Conservation (phyloP, 2,888 invertebrate species). For the Sphaerolaimus hirsutus region DNA sequence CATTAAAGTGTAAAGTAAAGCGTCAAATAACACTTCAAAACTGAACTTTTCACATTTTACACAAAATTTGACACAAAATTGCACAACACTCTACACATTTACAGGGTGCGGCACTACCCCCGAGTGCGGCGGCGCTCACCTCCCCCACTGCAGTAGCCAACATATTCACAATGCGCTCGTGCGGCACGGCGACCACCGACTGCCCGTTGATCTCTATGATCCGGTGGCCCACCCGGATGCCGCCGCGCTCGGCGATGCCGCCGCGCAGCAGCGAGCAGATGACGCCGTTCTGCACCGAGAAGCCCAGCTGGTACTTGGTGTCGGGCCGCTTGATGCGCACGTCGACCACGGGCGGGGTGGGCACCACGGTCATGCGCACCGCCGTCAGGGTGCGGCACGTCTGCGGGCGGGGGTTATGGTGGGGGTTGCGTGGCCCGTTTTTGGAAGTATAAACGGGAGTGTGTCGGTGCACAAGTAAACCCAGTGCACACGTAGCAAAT, state of each 20-base stretch:
- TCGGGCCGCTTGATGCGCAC: slow-evolving; percentile 96
- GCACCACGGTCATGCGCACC: slow-evolving; percentile 91
- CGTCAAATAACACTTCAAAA: too few relatives aligned
- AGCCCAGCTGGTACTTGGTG: slow-evolving; percentile 96
- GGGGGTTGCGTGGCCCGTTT: too few relatives aligned
- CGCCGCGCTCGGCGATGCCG: slow-evolving; percentile 93
- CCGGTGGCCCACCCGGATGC: slow-evolving; percentile 89
- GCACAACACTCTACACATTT: too few relatives aligned
- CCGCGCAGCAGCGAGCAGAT: slow-evolving; percentile 91
- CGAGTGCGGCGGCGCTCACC: too few relatives aligned
- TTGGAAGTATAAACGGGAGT: too few relatives aligned
- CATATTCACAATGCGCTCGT: slow-evolving; percentile 95
- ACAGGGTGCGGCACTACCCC: too few relatives aligned
- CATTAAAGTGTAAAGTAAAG: too few relatives aligned
- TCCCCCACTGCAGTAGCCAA: slow-evolving; percentile 96
- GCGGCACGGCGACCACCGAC: slow-evolving; percentile 96
- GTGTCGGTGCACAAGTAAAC: too few relatives aligned
- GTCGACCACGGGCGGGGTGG: slow-evolving; percentile 96
- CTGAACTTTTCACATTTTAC: too few relatives aligned
- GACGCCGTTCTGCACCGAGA: slow-evolving; percentile 98
- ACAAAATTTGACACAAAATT: too few relatives aligned
- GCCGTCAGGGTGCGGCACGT: slow-evolving; percentile 40
- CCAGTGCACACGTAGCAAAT: too few relatives aligned
- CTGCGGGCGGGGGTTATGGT: too few relatives aligned
- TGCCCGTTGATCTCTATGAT: slow-evolving; percentile 99